Conservation (phyloP, 2,797 vertebrate genomes). For the Synanceia verrucosa region DNA sequence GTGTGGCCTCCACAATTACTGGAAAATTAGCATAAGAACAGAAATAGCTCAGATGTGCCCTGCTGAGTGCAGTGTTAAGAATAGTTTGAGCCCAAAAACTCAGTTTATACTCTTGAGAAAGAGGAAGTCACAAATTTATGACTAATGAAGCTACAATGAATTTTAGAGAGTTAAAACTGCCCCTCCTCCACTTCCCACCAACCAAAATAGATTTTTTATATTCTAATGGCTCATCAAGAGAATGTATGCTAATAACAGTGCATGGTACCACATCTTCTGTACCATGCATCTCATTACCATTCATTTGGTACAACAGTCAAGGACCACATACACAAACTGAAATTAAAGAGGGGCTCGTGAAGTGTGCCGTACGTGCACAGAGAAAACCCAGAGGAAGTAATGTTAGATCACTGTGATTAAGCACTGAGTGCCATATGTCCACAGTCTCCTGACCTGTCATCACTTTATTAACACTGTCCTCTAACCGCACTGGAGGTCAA, state of each 20-base stretch:
- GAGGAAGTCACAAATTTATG: constrained; percentile 28
- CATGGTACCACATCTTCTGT: constrained; percentile 28
- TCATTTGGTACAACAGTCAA: constrained; percentile 35
- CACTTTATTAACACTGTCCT: constrained; percentile 41
- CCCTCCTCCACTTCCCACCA: constrained; percentile 13
- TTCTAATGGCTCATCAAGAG: constrained; percentile 46
- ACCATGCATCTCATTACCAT: constrained; percentile 57
- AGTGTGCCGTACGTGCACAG: constrained; percentile 7
- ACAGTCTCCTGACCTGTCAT: constrained; percentile 34
- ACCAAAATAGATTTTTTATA: constrained; percentile 44
- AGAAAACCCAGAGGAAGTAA: constrained; percentile 20
- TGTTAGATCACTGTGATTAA: constrained; percentile 42
- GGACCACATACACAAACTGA: constrained; percentile 29
- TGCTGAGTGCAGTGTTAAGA: constrained; percentile 66
- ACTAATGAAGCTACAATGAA: constrained; percentile 40
- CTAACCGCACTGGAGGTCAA: constrained; percentile 16
- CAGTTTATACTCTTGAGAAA: constrained; percentile 46
- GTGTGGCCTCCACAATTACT: constrained; percentile 75
- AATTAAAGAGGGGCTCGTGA: constrained; percentile 26
- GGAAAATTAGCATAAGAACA: constrained; percentile 78
- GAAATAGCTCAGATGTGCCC: constrained; percentile 72
- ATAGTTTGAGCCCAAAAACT: constrained; percentile 61
- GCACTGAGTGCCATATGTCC: constrained; percentile 33
- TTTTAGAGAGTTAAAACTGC: constrained; percentile 28
- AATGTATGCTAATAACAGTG: constrained; percentile 39